Conservation (phyloP, 92 coral and sea anemone genomes). For the Chrysogorgia sp. region DNA sequence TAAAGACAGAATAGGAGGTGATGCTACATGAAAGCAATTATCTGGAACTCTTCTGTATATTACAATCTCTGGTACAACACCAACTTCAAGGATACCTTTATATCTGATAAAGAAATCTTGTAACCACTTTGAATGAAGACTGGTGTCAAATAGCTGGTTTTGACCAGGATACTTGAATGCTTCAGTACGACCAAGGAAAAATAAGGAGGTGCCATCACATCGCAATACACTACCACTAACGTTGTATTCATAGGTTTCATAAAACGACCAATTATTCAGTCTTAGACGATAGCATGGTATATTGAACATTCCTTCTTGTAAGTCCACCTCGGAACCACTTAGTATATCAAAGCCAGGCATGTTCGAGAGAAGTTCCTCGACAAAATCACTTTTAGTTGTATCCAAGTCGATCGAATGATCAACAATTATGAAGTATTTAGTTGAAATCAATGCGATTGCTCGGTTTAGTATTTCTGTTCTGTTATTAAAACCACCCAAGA, state of each 20-base stretch:
- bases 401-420: constrained; percentile 24
- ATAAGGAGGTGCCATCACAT: constrained; percentile 20
- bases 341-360: constrained; percentile 38
- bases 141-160: constrained; percentile 2
- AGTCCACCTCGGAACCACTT: constrained; percentile 20
- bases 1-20: not conserved
- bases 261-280: constrained; percentile 19
- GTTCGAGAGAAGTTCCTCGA: constrained; percentile 1
- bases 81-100: constrained; percentile 1
- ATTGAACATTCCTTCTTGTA: not conserved
- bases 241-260: constrained; percentile 24
- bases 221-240: constrained; percentile 11
- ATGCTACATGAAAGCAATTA: constrained; percentile 8
- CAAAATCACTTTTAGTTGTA: constrained; percentile 4
- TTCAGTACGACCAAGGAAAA: constrained; percentile 20
- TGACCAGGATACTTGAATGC: not conserved
- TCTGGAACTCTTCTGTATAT: not conserved
- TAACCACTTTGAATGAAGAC: constrained; percentile 18
- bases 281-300: constrained; percentile 15
- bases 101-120: constrained; percentile 22
- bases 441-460: constrained; percentile 6
- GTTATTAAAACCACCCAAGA: constrained; percentile 18
- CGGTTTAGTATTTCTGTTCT: constrained; percentile 10
- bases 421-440: constrained; percentile 36
- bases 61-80: constrained; percentile 21